A percentile compares a stretch with the other conserved stretches of the same genome.
phyloP scores from a whole-genome alignment of 2,113 vertebrate genomes.

The Erythrocercus mccallii region DNA sequence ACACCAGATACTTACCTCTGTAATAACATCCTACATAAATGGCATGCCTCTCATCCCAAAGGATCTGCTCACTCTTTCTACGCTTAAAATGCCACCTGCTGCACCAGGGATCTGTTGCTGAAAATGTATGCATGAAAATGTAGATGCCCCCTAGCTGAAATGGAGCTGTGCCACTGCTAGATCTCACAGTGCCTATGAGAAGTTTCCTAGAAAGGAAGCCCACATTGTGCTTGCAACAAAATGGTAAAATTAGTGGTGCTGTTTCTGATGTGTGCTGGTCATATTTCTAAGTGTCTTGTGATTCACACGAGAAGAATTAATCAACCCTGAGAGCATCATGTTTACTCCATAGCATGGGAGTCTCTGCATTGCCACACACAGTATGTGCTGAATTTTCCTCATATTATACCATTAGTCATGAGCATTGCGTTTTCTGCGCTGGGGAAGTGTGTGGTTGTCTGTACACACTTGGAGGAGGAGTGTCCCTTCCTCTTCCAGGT shows the following conservation, averaged over 20 bases:
- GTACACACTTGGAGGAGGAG: background rate
- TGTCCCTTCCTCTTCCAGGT: background rate
- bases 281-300: background rate
- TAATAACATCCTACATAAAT: slow-evolving; percentile 22
- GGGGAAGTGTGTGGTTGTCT: background rate
- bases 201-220: background rate
- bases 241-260: background rate
- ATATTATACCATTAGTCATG: fast-evolving
- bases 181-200: background rate
- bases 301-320: background rate
- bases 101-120: background rate
- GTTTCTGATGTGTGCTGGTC: background rate
- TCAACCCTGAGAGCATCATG: background rate
- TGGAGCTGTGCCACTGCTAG: fast-evolving
- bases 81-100: background rate
- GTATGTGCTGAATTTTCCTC: background rate
- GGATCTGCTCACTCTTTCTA: background rate
- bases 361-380: background rate
- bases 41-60: background rate
- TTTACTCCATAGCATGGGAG: background rate
- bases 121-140: background rate
- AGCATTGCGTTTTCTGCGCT: background rate
- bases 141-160: background rate
- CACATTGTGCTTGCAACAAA: background rate
- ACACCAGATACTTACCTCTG: background rate